phyloP scores from a whole-genome alignment of 2,888 invertebrate species.

The Pediacus dermestoides region DNA sequence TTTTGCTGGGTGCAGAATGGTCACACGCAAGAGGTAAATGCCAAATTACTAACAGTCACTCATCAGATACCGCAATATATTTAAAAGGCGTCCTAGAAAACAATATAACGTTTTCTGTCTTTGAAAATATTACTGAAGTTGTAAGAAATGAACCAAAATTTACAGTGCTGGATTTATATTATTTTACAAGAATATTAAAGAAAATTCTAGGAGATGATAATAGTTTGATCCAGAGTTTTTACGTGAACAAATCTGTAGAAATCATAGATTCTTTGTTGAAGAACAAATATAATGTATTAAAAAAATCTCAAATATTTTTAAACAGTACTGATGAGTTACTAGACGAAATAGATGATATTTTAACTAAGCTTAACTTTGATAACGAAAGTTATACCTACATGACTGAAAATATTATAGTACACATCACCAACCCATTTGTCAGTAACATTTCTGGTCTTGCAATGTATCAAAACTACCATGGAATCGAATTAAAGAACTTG shows the following conservation, averaged over 20 bases:
- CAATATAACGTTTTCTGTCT: constrained; percentile 20
- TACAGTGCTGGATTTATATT: constrained; percentile 38
- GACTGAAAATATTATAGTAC: constrained; percentile 50
- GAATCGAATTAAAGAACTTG: constrained; percentile 49
- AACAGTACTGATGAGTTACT: constrained; percentile 64
- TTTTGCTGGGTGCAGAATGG: constrained; percentile 59
- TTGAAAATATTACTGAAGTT: constrained; percentile 29
- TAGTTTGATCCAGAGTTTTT: constrained; percentile 29
- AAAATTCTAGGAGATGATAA: constrained; percentile 8
- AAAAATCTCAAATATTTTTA: constrained; percentile 53
- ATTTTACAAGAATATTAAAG: constrained; percentile 34
- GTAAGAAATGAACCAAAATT: constrained; percentile 28
- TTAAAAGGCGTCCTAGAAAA: constrained; percentile 25
- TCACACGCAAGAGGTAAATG: constrained; percentile 43
- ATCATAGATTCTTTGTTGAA: constrained; percentile 52
- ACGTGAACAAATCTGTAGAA: constrained; percentile 49
- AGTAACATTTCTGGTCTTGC: constrained; percentile 56
- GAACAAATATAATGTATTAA: constrained; percentile 25
- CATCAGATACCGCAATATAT: constrained; percentile 24
- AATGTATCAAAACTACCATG: constrained; percentile 39
- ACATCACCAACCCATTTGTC: constrained; percentile 53
- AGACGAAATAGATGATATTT: constrained; percentile 56
- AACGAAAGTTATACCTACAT: neutral
- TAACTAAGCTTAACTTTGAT: constrained; percentile 47
- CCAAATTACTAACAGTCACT: constrained; percentile 15